These are phyloP conservation scores for Carcinoscorpius rotundicauda DNA, from an alignment of 1,140 invertebrate genomes.

Conservation along the genomic window DNA sequence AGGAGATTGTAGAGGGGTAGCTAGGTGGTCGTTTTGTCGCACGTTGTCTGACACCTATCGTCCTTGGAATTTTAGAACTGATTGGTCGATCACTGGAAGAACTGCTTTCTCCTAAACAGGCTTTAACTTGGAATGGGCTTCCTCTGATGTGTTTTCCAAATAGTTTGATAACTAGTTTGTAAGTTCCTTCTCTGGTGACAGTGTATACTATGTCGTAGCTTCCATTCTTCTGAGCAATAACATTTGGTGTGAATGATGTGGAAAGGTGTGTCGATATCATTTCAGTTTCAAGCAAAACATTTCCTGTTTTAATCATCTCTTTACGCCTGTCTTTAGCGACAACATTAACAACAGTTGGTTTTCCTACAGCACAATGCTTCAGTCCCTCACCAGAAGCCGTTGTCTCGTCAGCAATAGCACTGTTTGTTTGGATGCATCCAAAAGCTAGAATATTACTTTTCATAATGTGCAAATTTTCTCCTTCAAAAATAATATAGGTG, in stretches of 20 bases:
- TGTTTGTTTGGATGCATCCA: constrained; percentile 34
- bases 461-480: constrained; percentile 28
- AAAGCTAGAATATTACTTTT: constrained; percentile 31
- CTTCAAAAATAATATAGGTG: constrained; percentile 33
- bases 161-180: constrained; percentile 34
- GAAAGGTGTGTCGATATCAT: constrained; percentile 18
- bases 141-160: constrained; percentile 38
- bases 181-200: constrained; percentile 32
- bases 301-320: constrained; percentile 31
- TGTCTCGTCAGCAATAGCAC: constrained; percentile 35
- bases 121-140: constrained; percentile 34
- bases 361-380: constrained; percentile 30
- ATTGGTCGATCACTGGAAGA: constrained; percentile 26
- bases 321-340: constrained; percentile 35
- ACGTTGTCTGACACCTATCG: constrained; percentile 26
- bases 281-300: constrained; percentile 20
- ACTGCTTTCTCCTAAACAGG: constrained; percentile 22
- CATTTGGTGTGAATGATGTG: constrained; percentile 26
- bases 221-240: constrained; percentile 37
- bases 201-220: constrained; percentile 38
- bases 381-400: constrained; percentile 37
- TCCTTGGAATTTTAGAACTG: constrained; percentile 24
- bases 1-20: constrained; percentile 34
- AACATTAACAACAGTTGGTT: constrained; percentile 32
- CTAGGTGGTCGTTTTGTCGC: constrained; percentile 34